Percentiles rank a stretch among this genome's conserved stretches.
phyloP scores from a whole-genome alignment of 2,888 invertebrate genomes.

The Plebejus argus region DNA sequence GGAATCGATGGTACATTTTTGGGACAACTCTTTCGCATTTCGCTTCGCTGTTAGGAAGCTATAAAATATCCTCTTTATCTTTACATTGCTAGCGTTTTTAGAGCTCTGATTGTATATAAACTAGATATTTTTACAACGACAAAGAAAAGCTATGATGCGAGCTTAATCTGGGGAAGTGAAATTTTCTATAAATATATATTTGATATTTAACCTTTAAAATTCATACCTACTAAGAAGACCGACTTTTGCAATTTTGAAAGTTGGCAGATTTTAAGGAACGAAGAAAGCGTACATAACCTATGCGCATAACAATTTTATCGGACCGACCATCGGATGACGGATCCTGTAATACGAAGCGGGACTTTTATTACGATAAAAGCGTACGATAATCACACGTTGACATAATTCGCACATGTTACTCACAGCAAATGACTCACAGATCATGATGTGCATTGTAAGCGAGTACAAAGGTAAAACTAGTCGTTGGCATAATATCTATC shows the following conservation, averaged over 20 bases:
- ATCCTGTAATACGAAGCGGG: constrained; percentile 49
- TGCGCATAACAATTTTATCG: constrained; percentile 38
- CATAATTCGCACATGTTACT: constrained; percentile 52
- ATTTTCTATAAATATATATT: no score
- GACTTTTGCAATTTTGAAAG: not conserved
- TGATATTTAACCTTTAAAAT: no score
- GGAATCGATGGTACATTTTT: no score
- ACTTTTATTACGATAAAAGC: constrained; percentile 51
- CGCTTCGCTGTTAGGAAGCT: no score
- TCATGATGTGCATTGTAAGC: constrained; percentile 26
- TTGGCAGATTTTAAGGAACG: not conserved
- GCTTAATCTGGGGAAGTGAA: no score
- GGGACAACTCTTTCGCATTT: no score
- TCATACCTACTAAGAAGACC: no score
- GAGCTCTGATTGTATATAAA: no score
- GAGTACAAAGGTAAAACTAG: not conserved
- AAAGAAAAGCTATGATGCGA: no score
- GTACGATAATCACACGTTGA: constrained; percentile 55
- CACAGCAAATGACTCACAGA: constrained; percentile 36
- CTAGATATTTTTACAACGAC: no score
- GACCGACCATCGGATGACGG: constrained; percentile 49
- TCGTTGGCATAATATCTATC: not conserved
- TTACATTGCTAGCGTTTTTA: no score
- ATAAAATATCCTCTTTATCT: no score
- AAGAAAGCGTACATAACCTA: constrained; percentile 25